Conservation (phyloP, 2,113 vertebrate species). For the Hippocampus abdominalis region DNA sequence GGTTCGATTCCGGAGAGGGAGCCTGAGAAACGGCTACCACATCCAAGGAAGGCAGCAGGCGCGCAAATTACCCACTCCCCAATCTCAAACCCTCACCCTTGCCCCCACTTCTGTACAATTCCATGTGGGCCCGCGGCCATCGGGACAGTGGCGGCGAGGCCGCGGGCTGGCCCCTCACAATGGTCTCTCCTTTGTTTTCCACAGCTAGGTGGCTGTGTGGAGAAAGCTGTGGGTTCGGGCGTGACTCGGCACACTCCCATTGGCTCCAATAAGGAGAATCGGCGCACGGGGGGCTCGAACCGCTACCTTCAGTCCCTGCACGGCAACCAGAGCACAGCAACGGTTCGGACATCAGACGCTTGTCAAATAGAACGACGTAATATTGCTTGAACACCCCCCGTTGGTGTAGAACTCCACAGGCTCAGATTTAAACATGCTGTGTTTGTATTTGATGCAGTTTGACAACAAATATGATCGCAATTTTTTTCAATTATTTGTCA, state of each 20-base stretch:
- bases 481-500: too few relatives aligned
- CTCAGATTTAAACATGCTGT: background rate
- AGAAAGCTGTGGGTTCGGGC: slow-evolving; percentile 74
- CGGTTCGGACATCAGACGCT: slow-evolving; percentile 39
- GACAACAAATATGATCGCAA: too few relatives aligned
- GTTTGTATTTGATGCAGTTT: too few relatives aligned
- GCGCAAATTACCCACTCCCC: too few relatives aligned
- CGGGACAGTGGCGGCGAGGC: too few relatives aligned
- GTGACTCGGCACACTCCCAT: slow-evolving; percentile 45
- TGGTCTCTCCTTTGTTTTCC: background rate
- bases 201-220: slow-evolving; percentile 87
- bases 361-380: background rate
- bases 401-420: background rate
- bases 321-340: slow-evolving; percentile 37
- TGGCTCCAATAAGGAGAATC: slow-evolving; percentile 71
- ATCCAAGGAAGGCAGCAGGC: too few relatives aligned
- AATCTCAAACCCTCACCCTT: too few relatives aligned
- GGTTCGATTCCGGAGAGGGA: too few relatives aligned
- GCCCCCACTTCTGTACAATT: too few relatives aligned
- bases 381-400: background rate
- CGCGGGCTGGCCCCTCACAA: too few relatives aligned
- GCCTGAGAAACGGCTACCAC: too few relatives aligned
- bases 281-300: slow-evolving; percentile 78
- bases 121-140: too few relatives aligned
- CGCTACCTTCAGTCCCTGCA: slow-evolving; percentile 83